A percentile compares a stretch with the other conserved stretches of the same genome.
phyloP scores from a whole-genome alignment of 2,113 vertebrate genomes.

The Microcebus tavaratra region DNA sequence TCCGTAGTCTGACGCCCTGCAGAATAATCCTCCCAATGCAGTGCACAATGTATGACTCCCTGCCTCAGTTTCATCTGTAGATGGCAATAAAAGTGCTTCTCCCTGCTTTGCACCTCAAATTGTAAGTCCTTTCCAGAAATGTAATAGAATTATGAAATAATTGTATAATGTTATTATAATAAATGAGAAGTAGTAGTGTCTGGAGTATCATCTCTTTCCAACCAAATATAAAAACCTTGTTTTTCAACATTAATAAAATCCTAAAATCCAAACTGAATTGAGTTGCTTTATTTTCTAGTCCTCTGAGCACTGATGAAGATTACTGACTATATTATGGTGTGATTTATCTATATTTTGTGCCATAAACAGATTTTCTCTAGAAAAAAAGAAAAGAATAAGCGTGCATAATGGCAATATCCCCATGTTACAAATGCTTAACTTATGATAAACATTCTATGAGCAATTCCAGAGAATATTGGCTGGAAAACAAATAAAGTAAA shows the following conservation, averaged over 20 bases:
- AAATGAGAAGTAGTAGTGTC: constrained; percentile 5
- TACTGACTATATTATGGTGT: constrained; percentile 6
- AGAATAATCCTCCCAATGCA: background rate
- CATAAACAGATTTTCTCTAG: constrained; percentile 46
- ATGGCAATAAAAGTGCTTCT: background rate
- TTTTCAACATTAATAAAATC: constrained; percentile 46
- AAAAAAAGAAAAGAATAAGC: constrained; percentile 52
- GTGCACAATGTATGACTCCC: background rate
- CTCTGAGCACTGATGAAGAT: constrained; percentile 40
- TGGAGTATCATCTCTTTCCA: background rate
- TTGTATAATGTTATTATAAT: background rate
- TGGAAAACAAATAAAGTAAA: constrained; percentile 54
- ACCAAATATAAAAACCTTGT: background rate
- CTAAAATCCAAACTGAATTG: background rate
- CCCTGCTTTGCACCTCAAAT: background rate
- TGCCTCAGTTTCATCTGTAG: background rate
- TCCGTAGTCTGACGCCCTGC: background rate
- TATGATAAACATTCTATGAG: constrained; percentile 54
- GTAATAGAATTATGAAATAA: background rate
- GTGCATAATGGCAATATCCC: constrained; percentile 17
- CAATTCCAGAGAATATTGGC: constrained; percentile 10
- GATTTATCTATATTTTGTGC: constrained; percentile 51
- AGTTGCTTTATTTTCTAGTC: constrained; percentile 33
- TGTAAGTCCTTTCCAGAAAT: background rate
- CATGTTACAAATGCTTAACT: constrained; percentile 52